Evolutionary conservation across 2,888 invertebrate genomes (phyloP), one percentile per base, ranked within the genome.

Genomic region (Geophilus truncorum): DNA sequence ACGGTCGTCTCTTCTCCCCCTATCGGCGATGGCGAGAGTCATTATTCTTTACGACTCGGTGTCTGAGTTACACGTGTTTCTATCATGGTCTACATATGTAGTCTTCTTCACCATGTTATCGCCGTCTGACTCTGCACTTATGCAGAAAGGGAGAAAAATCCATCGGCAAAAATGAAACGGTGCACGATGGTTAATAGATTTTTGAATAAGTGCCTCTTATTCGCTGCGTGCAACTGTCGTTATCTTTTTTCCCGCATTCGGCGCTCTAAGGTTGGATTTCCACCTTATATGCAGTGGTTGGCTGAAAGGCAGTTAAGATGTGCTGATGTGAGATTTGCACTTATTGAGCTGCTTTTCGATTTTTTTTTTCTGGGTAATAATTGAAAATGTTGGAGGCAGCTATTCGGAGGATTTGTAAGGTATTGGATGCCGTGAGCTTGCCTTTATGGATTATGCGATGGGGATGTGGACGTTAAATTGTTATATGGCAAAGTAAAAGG

Each of bases 141-240:
- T 62, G 62, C 23, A 62, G 25, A 62, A 15, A 45, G 18, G n/a
- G 18, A 40, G 36, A 45, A 23, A 62, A 62, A 62, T 62, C 62
- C 25, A 62, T 62, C 62, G 62, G 62, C 23, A 62, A 62, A 62
- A 62, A 62, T 62, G 62, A 62, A 62, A 62, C 25, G 62, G 62
- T 25, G 7, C 62, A 62, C 62, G 25, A 12, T 62, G 62, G 62
- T 62, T 62, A 62, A 62, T 62, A 62, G 62, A 62, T 62, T 62
- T 62, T 62, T 62, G 62, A 62, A 62, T 62, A 62, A 62, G 62
- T 62, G 62, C 62, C 62, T 62, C 62, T 62, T 62, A 62, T 62
- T 62, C 62, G 25, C 12, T 62, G 62, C 62, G 15, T 25, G 57
- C 23, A 25, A 62, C 62, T 45, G 18, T 28, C 62, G 62, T 62